phyloP scores from a whole-genome alignment of 2,888 invertebrate genomes.

The Cryptosula pallasiana region DNA sequence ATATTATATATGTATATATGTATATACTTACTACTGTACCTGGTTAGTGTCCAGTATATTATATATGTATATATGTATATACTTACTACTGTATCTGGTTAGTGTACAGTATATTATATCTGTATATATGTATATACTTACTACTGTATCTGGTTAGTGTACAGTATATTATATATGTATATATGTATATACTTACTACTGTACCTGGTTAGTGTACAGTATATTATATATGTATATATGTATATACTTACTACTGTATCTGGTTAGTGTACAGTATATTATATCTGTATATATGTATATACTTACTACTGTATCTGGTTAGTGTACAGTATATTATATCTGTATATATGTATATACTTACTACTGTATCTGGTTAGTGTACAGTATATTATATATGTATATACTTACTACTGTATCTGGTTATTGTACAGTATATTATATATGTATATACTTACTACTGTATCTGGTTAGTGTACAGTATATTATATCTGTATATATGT shows the following conservation, averaged over 20 bases:
- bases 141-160: neutral
- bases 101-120: neutral
- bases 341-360: too few species aligned
- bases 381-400: too few species aligned
- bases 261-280: neutral
- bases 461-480: neutral
- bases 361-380: neutral
- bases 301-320: neutral
- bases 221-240: neutral
- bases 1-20: neutral
- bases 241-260: too few species aligned
- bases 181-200: neutral
- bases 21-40: too few species aligned
- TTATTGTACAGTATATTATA: neutral
- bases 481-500: neutral
- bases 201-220: neutral
- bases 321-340: neutral
- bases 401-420: neutral
- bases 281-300: neutral
- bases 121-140: too few species aligned
- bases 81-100: neutral
- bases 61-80: neutral
- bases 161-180: too few species aligned
- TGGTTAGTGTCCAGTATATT: neutral
- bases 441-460: neutral